Evolutionary conservation across 2,113 vertebrate genomes (phyloP).

Genomic region (Xiphias gladius): DNA sequence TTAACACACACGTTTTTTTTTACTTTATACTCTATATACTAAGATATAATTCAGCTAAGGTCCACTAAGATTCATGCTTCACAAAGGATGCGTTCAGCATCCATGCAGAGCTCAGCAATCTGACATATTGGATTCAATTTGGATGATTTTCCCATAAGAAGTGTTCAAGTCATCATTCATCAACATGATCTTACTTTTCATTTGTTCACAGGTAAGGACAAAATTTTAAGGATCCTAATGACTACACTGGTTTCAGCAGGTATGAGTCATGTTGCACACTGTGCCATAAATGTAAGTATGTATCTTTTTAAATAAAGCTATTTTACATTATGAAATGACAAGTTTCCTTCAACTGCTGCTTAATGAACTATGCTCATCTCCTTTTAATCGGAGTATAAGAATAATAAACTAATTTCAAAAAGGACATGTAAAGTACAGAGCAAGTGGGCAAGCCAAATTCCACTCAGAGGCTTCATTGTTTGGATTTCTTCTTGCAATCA

Average conservation of each 20-base stretch:
- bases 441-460: not conserved
- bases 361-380: not conserved
- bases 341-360: not conserved
- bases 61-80: not conserved
- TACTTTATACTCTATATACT: not conserved
- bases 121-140: no score
- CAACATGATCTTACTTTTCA: not conserved
- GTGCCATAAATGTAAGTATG: not conserved
- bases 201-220: not conserved
- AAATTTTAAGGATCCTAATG: not conserved
- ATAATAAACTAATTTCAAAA: constrained; percentile 1
- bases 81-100: not conserved
- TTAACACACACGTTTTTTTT: not conserved
- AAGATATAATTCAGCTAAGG: not conserved
- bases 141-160: no score
- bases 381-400: not conserved
- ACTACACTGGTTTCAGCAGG: not conserved
- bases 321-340: not conserved
- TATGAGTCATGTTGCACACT: not conserved
- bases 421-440: constrained; percentile 19
- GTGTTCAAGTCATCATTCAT: not conserved
- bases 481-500: not conserved
- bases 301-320: not conserved
- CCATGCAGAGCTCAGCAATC: no score
- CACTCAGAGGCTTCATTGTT: not conserved